Evolutionary conservation across 2,888 invertebrate species (phyloP), one percentile per base, ranked within the genome.

Genomic region (Diplolepis rosae): DNA sequence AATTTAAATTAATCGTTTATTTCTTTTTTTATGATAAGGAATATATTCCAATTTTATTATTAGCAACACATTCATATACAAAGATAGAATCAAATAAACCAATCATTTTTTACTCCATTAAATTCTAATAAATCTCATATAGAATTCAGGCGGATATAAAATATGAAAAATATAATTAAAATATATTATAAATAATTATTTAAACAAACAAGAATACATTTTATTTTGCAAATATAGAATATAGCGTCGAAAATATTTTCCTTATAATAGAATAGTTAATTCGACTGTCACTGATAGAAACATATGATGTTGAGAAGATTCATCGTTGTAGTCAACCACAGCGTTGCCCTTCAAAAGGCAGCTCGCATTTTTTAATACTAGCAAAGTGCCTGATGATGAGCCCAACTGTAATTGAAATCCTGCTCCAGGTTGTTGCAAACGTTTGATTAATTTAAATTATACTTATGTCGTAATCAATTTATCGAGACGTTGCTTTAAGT

Each of bases 321-420:
- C 61, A 39, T 18, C n/a, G 35, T 22, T 35, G 35, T 18, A 56
- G n/a, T 61, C 39, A 56, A 66, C 65, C 70, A 70, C 70, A 68
- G 70, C 35, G 65, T 56, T 68, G 70, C 73, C 65, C 73, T 73
- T 73, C 73, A 73, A 69, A 67, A 70, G 70, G 73, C 73, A 73
- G 73, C 73, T 73, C n/a, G 70, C 54, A 66, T 54, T 50, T 68
- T 66, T 51, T n/a, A 56, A 35, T 50, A 35, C 30, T 66, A 70
- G 48, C 73, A 68, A 65, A 70, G 70, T 73, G 73, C 73, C 70
- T 70, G 48, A 70, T 73, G 73, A 73, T 66, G 70, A 73, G 73
- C 73, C 70, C 66, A 68, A 56, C 69, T 45, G 50, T 70, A 70
- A 68, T 65, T 35, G 48, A 65, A 13, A 61, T 61, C 11, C 24